Evolutionary conservation across 2,113 vertebrate species (phyloP), one percentile per base, ranked within the genome.

Genomic region (Microcebus tavaratra): DNA sequence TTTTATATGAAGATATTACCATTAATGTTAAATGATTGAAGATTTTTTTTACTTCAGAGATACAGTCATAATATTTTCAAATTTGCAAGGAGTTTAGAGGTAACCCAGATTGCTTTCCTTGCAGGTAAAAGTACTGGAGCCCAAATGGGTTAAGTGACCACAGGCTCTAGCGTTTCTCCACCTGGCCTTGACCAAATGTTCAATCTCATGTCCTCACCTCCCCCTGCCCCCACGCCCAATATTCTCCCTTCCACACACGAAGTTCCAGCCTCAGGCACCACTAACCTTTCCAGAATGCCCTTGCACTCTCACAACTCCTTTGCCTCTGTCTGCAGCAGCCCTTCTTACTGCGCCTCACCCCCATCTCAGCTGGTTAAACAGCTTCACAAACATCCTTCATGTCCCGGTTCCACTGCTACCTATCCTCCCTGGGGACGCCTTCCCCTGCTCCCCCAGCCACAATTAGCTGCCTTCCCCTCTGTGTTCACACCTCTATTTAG

Each of bases 61-160:
- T 2, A 91, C 25, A 79, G 63, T 27, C 31, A 27, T 23, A 61
- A 59, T 29, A 27, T 29, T 85, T 84, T 63, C 65, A 53, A 96
- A 85, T 76, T 90, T 93, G 34, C 55, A 8, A 57, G 78, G 57
- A 83, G 91, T 92, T 94, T 63, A 55, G 31, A 93, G 53, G 9
- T 63, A 63, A 79, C 39, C 21, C 34, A 87, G 70, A 53, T 10
- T 59, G 67, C 21, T 90, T 50, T 79, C 39, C 17, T 34, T 48
- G 68, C 4, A 57, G 55, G 48, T 88, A 25, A n/a, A 88, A 81
- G 12, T 27, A 11, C 11, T 17, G 8, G 31, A 10, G 6, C 7
- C 36, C 13, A 68, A 73, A 57, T 72, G 67, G 8, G 29, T 45
- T 57, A 59, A 57, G 29, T 48, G 36, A 50, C 5, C 55, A 68